Conservation (phyloP, 2,797 vertebrate genomes). For the Onychomys leucogaster region DNA sequence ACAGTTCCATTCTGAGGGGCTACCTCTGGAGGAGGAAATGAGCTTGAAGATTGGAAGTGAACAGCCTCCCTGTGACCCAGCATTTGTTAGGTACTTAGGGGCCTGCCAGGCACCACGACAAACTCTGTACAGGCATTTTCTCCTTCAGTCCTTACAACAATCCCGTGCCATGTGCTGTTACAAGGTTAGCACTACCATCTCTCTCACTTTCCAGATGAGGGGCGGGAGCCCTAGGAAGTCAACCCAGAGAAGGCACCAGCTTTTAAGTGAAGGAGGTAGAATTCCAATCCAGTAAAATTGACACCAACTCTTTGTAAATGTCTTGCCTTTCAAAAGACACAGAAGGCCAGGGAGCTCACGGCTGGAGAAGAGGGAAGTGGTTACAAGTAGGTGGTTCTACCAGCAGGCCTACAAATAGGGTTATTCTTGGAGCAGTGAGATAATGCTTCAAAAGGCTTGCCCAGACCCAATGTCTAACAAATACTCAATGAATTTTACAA, state of each 20-base stretch:
- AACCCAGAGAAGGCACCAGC: background rate
- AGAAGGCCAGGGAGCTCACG: background rate
- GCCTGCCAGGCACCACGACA: background rate
- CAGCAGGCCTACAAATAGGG: background rate
- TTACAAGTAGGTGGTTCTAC: background rate
- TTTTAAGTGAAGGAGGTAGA: background rate
- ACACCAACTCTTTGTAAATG: constrained; percentile 23
- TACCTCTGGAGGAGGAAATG: background rate
- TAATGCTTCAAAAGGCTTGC: background rate
- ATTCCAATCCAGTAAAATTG: background rate
- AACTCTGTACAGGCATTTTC: background rate
- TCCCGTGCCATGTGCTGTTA: background rate
- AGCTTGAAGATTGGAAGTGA: background rate
- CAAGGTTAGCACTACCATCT: background rate
- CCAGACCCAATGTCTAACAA: background rate
- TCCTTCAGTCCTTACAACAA: background rate
- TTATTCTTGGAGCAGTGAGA: background rate
- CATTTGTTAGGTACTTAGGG: background rate
- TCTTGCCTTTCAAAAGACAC: background rate
- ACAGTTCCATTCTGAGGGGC: background rate
- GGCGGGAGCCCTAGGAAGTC: background rate
- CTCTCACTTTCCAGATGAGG: background rate
- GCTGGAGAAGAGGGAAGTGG: background rate
- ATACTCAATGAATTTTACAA: background rate
- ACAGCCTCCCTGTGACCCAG: background rate